Base-by-base conservation (phyloP, 2,113 vertebrate species). In the Silurus asotus region DNA sequence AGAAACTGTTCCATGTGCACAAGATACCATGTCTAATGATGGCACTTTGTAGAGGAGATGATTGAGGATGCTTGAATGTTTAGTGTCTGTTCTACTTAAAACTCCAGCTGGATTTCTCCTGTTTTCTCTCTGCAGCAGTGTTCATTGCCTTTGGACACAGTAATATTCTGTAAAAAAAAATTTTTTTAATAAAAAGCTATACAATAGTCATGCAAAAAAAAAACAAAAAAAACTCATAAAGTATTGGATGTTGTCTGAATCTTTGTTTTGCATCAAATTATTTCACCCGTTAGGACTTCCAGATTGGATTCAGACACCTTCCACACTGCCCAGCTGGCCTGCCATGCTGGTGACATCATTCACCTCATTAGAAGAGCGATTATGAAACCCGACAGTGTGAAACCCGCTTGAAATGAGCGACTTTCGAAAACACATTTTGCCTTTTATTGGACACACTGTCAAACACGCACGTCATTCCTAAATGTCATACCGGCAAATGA, bases 321-420 rank as follows among this genome's bases (percentile, higher is more conserved):
- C 53, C 61, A 14, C 77, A 51, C 55, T 82, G 56, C 10, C 87
- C 81, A 81, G 82, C 89, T 84, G 88, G 84, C 76, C 82, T 84
- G 89, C 49, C 84, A 88, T 77, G 65, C 70, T 17, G 56, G 70
- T 88, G 87, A 81, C 82, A 58, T 91, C 90, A 90, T 81, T 69
- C 51, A 23, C 74, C 83, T 76, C 88, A 86, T 91, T 91, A 86
- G 58, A 70, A 7, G 75, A 49, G 82, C 89, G 88, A 92, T 93
- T 89, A 92, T 90, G 88, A 89, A 92, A 91, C 92, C 37, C 90
- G 90, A 92, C 93, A 91, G 89, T 75, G 89, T 83, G 81, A 84
- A 88, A 53, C 65, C n/a, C 69, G 72, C 59, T 76, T 83, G 65
- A 84, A 88, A 81, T 80, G 19, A 76, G n/a, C 6, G 69, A 74